Conservation (phyloP, 2,113 vertebrate species). For the Takifugu bimaculatus region DNA sequence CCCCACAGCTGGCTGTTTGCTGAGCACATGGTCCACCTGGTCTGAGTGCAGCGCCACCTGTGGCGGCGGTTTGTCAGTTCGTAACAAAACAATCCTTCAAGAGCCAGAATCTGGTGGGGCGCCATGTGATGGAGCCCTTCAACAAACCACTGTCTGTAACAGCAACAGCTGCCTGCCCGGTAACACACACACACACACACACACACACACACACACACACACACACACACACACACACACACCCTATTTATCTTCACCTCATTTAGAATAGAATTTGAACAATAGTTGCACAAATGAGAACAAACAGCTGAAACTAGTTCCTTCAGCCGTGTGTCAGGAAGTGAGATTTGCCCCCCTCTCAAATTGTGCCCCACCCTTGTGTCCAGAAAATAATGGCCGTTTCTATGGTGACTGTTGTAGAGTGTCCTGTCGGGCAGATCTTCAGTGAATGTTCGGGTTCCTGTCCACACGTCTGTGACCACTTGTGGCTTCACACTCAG, state of each 20-base stretch:
- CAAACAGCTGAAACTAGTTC: no score
- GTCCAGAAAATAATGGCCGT: neutral
- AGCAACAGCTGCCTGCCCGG: conserved; percentile 78
- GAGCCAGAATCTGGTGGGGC: conserved; percentile 58
- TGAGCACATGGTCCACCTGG: conserved; percentile 80
- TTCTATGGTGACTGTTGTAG: conserved; percentile 53
- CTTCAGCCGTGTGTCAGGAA: no score
- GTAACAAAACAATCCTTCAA: conserved; percentile 66
- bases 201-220: neutral
- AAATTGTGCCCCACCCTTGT: neutral
- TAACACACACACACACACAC: no score
- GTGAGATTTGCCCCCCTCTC: neutral
- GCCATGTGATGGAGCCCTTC: conserved; percentile 60
- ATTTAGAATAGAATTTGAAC: no score
- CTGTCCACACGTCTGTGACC: conserved; percentile 79
- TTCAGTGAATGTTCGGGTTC: conserved; percentile 71
- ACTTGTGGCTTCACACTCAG: conserved; percentile 77
- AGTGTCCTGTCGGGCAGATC: conserved; percentile 74
- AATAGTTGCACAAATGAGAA: no score
- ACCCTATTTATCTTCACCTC: neutral
- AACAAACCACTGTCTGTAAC: conserved; percentile 76
- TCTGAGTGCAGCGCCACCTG: conserved; percentile 77
- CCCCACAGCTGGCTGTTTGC: conserved; percentile 65
- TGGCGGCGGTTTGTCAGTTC: conserved; percentile 68
- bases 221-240: no score